Evolutionary conservation across 64 coral and sea anemone genomes (phyloP), one percentile per base, ranked within the genome.

Genomic region (Pocillopora damicornis): DNA sequence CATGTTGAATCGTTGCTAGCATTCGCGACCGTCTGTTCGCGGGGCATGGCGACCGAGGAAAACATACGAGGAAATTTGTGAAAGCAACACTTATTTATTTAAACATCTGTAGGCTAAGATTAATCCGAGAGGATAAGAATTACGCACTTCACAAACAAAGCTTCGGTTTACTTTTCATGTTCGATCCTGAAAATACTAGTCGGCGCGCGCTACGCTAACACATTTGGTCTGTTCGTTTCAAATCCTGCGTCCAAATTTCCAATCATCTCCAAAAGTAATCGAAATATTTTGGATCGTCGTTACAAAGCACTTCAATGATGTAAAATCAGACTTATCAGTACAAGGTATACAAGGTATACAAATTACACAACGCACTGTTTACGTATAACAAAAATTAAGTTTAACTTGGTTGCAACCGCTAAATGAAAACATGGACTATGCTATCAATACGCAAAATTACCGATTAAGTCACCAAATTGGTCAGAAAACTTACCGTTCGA

Each of bases 341-440:
- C 20, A n/a, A 11, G 9, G 22, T 20, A 71, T 11, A 71, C 20
- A n/a, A 11, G 9, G 22, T 20, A 71, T 71, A 26, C 67, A 71
- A 71, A 71, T 79, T 12, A 22, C 22, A 85, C 63, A 85, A 72
- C 69, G 63, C 81, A 72, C 64, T 85, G 81, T 85, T 85, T 72
- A 73, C 58, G 0, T 72, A 4, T 6, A 72, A 69, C 66, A 71
- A 71, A 23, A 71, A 71, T 71, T 58, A 65, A 26, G 37, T 66
- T 35, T 36, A 83, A 67, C 42, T 81, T 12, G 22, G 38, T 35
- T 5, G 1, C 12, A 59, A 16, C 11, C 62, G 20, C 22, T 71
- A 71, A 23, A 26, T 25, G 67, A 71, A 71, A 63, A 77, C 61
- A 83, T 66, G 67, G 18, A 15, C 15, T 22, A 9, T 9, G 7